These are phyloP conservation scores for Venustaconcha ellipsiformis DNA, from an alignment of 1,140 invertebrate genomes.

Conservation along the genomic window DNA sequence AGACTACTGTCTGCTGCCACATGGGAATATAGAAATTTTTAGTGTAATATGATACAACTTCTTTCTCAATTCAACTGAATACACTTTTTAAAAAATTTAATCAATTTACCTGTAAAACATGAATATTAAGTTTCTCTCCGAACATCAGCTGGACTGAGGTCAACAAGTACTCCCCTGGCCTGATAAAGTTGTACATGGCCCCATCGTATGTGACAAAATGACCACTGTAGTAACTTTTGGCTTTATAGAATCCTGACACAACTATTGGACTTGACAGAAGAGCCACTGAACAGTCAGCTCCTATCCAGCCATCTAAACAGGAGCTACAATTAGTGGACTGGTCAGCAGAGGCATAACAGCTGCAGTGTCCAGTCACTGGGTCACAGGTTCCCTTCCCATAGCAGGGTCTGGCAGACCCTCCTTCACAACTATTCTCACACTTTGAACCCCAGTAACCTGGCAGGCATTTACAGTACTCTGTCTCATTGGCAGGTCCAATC, in stretches of 20 bases:
- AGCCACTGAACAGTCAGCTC: conserved; percentile 34
- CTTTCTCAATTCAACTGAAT: too few species aligned
- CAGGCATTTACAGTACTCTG: conserved; percentile 22
- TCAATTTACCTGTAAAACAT: conserved; percentile 20
- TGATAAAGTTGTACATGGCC: conserved; percentile 34
- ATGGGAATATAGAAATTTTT: too few species aligned
- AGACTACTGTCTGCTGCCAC: too few species aligned
- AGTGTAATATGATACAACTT: too few species aligned
- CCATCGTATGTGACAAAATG: conserved; percentile 45
- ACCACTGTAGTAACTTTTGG: conserved; percentile 14
- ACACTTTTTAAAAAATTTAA: too few species aligned
- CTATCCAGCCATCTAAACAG: conserved; percentile 37
- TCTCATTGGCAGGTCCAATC: too few species aligned
- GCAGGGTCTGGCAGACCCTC: conserved; percentile 36
- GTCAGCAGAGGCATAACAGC: conserved; percentile 31
- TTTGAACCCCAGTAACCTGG: conserved; percentile 41
- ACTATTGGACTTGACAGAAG: conserved; percentile 1
- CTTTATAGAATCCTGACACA: conserved; percentile 14
- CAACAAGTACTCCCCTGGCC: conserved; percentile 41
- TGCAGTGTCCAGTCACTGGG: conserved; percentile 31
- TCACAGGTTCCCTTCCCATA: conserved; percentile 38
- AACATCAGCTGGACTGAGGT: conserved; percentile 14
- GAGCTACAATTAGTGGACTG: conserved; percentile 26
- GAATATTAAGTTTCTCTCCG: conserved; percentile 14
- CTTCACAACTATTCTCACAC: conserved; percentile 42